Evolutionary conservation across 2,113 vertebrate species (phyloP), one percentile per base, ranked within the genome.

Genomic region (Mesocricetus auratus): DNA sequence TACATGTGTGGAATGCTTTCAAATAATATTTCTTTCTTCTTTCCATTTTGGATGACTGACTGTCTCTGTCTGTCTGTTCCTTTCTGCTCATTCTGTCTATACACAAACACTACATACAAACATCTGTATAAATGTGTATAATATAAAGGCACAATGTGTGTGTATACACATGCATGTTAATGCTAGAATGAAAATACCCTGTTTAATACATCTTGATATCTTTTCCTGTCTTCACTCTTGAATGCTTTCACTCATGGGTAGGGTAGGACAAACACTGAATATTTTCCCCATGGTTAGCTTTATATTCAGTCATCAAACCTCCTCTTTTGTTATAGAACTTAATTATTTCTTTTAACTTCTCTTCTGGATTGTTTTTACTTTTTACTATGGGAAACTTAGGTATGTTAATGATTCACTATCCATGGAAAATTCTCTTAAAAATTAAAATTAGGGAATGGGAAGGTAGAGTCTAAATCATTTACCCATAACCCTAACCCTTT

Each of bases 381-480:
- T 93, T 82, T 83, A 21, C 89, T 90, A 71, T 5, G 81, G n/a
- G 60, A 58, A 36, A 31, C 16, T 47, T 89, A 0, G 79, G 5
- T 71, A 64, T 68, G 24, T 71, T 94, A 45, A 15, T 7, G 21
- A 47, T 89, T 94, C 24, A 69, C 68, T 77, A 6, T 71, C 12
- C 42, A 15, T 82, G 75, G 58, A 81, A 91, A 87, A 77, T 83
- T 60, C n/a, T 94, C 22, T 90, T 89, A 81, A 62, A 77, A 47
- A 47, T 66, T 86, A 87, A 64, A 15, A 78, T 68, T 17, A 58
- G 29, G 29, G 77, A 85, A n/a, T 89, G 53, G 73, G 36, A 90
- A 79, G 5, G 31, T 33, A 42, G 47, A 88, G 11, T 75, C 24
- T 94, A 45, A 71, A 69, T 78, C 73, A 83, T 21, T 89, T 75